Conservation (phyloP, 2,113 vertebrate genomes). For the Clinocottus analis region DNA sequence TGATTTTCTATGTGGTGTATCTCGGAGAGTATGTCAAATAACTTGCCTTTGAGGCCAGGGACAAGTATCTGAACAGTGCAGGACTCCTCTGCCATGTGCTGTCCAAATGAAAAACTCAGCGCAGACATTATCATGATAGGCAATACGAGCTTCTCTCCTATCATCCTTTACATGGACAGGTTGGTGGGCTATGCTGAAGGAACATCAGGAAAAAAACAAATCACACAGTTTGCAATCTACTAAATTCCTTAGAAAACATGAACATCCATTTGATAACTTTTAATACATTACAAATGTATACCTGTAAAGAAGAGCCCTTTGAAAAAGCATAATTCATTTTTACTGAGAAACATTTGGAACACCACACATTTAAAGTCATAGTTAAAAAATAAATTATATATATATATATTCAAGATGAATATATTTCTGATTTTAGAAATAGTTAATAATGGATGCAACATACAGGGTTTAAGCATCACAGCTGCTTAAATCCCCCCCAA, state of each 20-base stretch:
- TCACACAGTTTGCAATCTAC: not conserved
- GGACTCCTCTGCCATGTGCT: slow-evolving; percentile 90
- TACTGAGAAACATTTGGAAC: not conserved
- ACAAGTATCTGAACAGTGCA: slow-evolving; percentile 97
- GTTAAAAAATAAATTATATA: too few relatives aligned
- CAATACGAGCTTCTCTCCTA: slow-evolving; percentile 80
- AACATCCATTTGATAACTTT: not conserved
- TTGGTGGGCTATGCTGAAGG: slow-evolving; percentile 63
- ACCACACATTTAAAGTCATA: not conserved
- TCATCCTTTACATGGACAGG: slow-evolving; percentile 85
- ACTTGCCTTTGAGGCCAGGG: slow-evolving; percentile 96
- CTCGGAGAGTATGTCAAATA: not conserved
- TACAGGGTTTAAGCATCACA: too few relatives aligned
- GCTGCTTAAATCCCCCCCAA: not conserved
- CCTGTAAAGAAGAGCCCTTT: too few relatives aligned
- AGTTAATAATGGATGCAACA: not conserved
- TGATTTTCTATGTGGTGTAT: not conserved
- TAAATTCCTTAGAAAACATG: not conserved
- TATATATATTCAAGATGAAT: too few relatives aligned
- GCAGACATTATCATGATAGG: slow-evolving; percentile 74
- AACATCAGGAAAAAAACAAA: slow-evolving; percentile 5
- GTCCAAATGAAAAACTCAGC: slow-evolving; percentile 85
- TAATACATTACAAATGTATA: not conserved
- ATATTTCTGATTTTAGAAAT: too few relatives aligned
- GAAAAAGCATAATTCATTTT: not conserved